Percentiles rank a stretch among this genome's conserved stretches.
These are phyloP conservation scores for Ormyrus rosae DNA, from an alignment of 2,888 invertebrate species.

Conservation along the genomic window DNA sequence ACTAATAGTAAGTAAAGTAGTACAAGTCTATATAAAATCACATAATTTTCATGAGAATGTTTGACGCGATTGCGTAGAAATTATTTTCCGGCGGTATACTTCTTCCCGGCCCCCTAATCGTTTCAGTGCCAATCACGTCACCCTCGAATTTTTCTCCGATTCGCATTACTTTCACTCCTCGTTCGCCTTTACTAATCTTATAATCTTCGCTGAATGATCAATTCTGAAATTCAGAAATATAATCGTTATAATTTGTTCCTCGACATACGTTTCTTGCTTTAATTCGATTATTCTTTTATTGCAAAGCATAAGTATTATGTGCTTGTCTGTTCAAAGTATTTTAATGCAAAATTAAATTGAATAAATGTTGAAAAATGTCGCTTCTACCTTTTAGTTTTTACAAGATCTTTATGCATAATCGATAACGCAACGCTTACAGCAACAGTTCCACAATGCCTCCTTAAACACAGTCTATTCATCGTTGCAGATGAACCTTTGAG, in stretches of 20 bases:
- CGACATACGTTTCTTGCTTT: background rate
- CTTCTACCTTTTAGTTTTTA: too few relatives aligned
- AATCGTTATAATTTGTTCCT: slow-evolving; percentile 1
- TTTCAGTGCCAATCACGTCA: slow-evolving; percentile 65
- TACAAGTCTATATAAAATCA: background rate
- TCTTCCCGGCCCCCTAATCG: slow-evolving; percentile 52
- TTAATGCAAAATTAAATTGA: too few relatives aligned
- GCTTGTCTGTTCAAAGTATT: too few relatives aligned
- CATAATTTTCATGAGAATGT: slow-evolving; percentile 20
- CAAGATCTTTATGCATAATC: too few relatives aligned
- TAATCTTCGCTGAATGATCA: slow-evolving; percentile 65
- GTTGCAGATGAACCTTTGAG: too few relatives aligned
- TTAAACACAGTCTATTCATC: too few relatives aligned
- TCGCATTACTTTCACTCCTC: slow-evolving; percentile 57
- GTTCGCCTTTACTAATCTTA: slow-evolving; percentile 60
- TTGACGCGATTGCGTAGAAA: slow-evolving; percentile 60
- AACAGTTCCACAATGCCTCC: too few relatives aligned
- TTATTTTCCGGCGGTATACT: slow-evolving; percentile 65
- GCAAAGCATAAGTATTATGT: too few relatives aligned
- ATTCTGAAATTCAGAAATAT: slow-evolving; percentile 49
- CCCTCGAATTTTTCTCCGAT: slow-evolving; percentile 56
- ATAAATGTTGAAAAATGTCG: too few relatives aligned
- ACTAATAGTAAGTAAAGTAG: too few relatives aligned
- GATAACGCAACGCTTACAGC: too few relatives aligned
- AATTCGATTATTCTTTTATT: background rate